phyloP scores from a whole-genome alignment of 2,797 vertebrate genomes.

The Poeciliopsis turneri region DNA sequence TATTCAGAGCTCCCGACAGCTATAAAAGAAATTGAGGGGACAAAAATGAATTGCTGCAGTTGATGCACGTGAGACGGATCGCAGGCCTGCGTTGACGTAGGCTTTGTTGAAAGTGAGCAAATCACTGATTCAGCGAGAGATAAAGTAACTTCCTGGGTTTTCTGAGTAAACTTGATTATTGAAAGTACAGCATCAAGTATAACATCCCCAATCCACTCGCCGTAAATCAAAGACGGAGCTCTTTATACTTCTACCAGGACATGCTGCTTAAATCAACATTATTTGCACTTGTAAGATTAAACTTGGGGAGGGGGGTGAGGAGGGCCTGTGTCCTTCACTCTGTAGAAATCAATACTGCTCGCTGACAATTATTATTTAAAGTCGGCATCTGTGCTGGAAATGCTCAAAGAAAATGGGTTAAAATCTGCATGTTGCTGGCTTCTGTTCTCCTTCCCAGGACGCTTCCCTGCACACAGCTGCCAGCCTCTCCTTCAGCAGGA shows the following conservation, averaged over 20 bases:
- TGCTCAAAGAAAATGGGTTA: conserved; percentile 49
- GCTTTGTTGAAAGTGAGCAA: conserved; percentile 46
- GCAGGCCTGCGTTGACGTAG: conserved; percentile 45
- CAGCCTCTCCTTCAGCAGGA: conserved; percentile 49
- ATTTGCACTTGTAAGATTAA: conserved; percentile 36
- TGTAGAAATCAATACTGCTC: conserved; percentile 39
- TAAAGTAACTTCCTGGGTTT: conserved; percentile 64
- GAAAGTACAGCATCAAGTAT: conserved; percentile 51
- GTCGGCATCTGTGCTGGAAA: conserved; percentile 23
- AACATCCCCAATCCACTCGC: conserved; percentile 39
- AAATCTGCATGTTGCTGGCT: conserved; percentile 58
- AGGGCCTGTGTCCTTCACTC: conserved; percentile 3
- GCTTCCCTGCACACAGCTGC: conserved; percentile 37
- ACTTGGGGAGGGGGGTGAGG: too few species aligned
- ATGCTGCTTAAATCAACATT: conserved; percentile 23
- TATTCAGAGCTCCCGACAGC: conserved; percentile 68
- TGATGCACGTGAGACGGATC: conserved; percentile 61
- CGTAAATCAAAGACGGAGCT: conserved; percentile 52
- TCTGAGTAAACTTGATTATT: conserved; percentile 68
- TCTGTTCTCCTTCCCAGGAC: conserved; percentile 36
- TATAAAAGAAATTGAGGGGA: conserved; percentile 58
- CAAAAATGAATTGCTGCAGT: conserved; percentile 51
- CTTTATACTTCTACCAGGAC: conserved; percentile 45
- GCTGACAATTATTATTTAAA: conserved; percentile 37
- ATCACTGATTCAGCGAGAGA: conserved; percentile 64